Conservation (phyloP, 2,888 invertebrate genomes). For the Deilephila elpenor region DNA sequence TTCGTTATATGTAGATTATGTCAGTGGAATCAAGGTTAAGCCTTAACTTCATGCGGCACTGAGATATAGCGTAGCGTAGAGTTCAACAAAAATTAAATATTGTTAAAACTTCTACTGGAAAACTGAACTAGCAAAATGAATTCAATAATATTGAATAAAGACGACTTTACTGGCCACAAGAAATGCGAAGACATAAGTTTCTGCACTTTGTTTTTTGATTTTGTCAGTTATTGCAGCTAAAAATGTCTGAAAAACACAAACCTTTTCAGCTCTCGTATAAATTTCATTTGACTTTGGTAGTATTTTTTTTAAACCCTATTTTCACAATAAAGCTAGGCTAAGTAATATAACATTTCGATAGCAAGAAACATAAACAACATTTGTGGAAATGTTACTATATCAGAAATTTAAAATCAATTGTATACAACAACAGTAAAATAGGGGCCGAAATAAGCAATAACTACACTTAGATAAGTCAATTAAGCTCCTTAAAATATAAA, state of each 20-base stretch:
- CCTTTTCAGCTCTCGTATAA: neutral
- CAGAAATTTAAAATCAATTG: neutral
- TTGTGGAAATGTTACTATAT: neutral
- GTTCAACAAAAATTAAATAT: neutral
- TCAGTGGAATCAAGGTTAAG: neutral
- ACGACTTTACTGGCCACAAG: neutral
- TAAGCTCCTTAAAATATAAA: conserved; percentile 1
- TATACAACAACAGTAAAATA: neutral
- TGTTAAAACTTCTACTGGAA: neutral
- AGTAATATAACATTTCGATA: neutral
- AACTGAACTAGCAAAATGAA: neutral
- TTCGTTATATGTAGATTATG: neutral
- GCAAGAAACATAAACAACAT: neutral
- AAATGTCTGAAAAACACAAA: neutral
- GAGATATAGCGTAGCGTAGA: neutral
- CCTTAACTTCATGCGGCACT: neutral
- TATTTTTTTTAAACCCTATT: neutral
- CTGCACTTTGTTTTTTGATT: neutral
- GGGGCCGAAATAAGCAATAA: neutral
- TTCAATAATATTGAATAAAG: neutral
- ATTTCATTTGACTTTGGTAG: neutral
- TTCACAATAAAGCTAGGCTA: neutral
- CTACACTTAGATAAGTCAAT: neutral
- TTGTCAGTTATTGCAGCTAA: neutral
- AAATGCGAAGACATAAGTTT: neutral